These are phyloP conservation scores for Drosophila kuntzei DNA, from an alignment of 2,888 invertebrate species.

Conservation along the genomic window DNA sequence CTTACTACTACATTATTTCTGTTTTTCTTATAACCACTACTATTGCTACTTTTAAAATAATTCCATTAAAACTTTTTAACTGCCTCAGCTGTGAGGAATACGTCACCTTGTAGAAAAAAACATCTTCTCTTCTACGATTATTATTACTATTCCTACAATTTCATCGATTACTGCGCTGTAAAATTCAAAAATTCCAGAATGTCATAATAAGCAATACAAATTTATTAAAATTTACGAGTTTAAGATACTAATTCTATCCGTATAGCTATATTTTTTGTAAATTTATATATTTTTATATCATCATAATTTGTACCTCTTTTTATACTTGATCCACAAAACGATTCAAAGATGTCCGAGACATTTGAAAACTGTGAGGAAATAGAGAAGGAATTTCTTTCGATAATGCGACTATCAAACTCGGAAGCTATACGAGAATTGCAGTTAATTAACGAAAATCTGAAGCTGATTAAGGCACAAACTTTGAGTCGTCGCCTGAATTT, in stretches of 20 bases:
- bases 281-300: neutral
- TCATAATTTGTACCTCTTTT: neutral
- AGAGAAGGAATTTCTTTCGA: neutral
- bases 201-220: neutral
- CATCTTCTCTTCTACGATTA: too few species aligned
- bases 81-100: too few species aligned
- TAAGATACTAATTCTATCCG: neutral
- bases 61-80: too few species aligned
- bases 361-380: too few species aligned
- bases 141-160: too few species aligned
- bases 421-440: conserved; percentile 20
- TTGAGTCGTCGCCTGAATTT: neutral
- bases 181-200: neutral
- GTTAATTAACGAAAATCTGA: neutral
- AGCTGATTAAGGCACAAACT: neutral
- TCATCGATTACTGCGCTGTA: neutral
- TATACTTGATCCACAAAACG: neutral
- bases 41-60: too few species aligned
- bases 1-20: too few species aligned
- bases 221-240: neutral
- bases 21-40: too few species aligned
- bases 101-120: too few species aligned
- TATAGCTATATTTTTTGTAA: neutral
- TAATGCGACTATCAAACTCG: conserved; percentile 2
- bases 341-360: neutral